Evolutionary conservation across 2,797 vertebrate genomes (phyloP), one percentile per base, ranked within the genome.

Genomic region (Eulemur albifrons): DNA sequence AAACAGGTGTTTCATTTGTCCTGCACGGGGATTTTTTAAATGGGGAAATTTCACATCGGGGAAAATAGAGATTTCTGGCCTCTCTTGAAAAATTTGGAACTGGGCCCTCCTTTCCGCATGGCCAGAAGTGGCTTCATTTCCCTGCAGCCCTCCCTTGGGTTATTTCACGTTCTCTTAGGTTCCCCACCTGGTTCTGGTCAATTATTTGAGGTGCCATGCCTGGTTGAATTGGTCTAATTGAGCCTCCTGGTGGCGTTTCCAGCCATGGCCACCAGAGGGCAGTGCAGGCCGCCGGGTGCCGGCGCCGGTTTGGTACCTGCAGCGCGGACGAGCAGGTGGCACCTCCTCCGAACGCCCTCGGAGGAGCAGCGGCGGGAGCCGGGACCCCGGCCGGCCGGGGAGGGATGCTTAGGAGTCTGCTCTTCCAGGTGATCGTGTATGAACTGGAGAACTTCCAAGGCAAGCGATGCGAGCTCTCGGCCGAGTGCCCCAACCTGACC

Each of bases 381-480:
- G 21, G 61, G 61, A 57, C 4, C 77, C 38, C 5, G 0, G 5
- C 35, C 20, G 1, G 2, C 35, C 20, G 1, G 2, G 2, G 3
- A 5, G 32, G 8, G 45, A 18, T 3, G 8, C n/a, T 91, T 11
- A 95, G 82, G 50, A n/a, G 32, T 32, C 61, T 96, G 13, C 72
- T 43, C 63, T 93, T 88, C 20, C 45, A 99, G 99, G 98, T 99
- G 98, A 98, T 98, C 0, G 94, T 99, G 98, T 99, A 98, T 0
- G 99, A 99, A 97, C 98, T 99, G 86, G 99, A 99, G 98, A 99
- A 99, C 91, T 99, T 99, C 98, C 99, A 99, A 98, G 99, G 99
- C 30, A 98, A 98, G 95, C 99, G 98, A 79, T 98, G 98, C 0
- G 99, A 99, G 98, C 98, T 99, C 93, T 99, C 99, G 0, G 98